Percentiles rank a stretch among this genome's conserved stretches.
phyloP scores from a whole-genome alignment of 2,888 invertebrate genomes.

The Cheilosia grossa region DNA sequence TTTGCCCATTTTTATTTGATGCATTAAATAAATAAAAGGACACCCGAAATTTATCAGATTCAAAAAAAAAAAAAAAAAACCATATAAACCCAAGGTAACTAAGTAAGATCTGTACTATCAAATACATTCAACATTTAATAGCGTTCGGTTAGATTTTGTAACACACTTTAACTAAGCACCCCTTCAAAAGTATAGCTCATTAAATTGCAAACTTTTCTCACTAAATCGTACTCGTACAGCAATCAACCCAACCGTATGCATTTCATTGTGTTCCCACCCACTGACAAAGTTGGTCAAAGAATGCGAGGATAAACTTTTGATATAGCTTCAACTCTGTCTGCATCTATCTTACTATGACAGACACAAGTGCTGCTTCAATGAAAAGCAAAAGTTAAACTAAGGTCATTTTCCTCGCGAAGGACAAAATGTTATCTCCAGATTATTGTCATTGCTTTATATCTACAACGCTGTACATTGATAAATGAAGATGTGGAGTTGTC shows the following conservation, averaged over 20 bases:
- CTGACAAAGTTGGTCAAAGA: conserved; percentile 36
- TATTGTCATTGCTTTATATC: not conserved
- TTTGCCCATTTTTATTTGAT: no score
- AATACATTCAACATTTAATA: no score
- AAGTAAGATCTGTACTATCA: no score
- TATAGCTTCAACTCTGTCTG: conserved; percentile 38
- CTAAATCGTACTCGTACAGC: not conserved
- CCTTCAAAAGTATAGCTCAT: conserved; percentile 9
- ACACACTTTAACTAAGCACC: not conserved
- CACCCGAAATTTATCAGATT: no score
- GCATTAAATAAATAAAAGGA: no score
- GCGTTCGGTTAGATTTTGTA: no score
- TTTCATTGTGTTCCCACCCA: conserved; percentile 27
- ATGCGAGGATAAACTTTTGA: conserved; percentile 22
- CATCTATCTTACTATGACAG: conserved; percentile 10
- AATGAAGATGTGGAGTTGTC: not conserved
- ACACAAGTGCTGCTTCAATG: not conserved
- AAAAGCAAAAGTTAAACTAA: conserved; percentile 3
- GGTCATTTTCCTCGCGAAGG: conserved; percentile 9
- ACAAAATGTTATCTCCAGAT: conserved; percentile 6
- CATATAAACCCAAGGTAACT: no score
- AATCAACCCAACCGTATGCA: conserved; percentile 9
- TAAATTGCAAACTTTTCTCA: conserved; percentile 14
- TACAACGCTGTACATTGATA: conserved; percentile 12
- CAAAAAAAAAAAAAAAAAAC: no score